Base-by-base conservation (phyloP, 2,797 vertebrate genomes). In the Takifugu rubripes region DNA sequence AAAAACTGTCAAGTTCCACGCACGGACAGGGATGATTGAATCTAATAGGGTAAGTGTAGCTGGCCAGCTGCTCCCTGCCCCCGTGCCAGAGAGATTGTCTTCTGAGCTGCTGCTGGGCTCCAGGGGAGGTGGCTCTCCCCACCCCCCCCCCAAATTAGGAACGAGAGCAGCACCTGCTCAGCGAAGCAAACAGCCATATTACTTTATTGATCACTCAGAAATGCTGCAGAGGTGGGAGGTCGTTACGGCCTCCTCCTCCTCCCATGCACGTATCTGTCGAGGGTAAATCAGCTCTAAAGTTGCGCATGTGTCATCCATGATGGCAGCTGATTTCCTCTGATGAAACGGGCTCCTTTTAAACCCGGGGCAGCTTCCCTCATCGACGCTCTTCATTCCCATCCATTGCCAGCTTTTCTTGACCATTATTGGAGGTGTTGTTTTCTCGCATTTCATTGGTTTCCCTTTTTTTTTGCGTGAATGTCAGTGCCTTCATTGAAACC, bases 1-100 rank as follows among this genome's bases (percentile, higher is more conserved):
- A 93, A 99, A 99, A 98, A 99, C 97, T 0, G 97, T 99, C 85
- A 99, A 99, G 89, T 99, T 99, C 86, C 96, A 99, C 54, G 96
- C 95, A 81, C 93, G 96, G 86, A 97, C 97, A 26, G 97, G 96
- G 83, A 98, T 99, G 95, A 98, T 97, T 62, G 97, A 98, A 77
- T 96, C 95, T 57, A 98, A 96, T 87, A 92, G 97, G 94, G 97
- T 99, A 92, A 96, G 97, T 95, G 79, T 74, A 70, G 75, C 62
- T 47, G 62, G 56, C 76, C 74, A 74, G 77, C 81, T 72, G 78
- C 70, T 78, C 54, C 54, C 59, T 66, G 72, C 63, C 66, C 75
- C 45, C 68, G 66, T 72, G 67, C 75, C 72, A 68, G 56, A 72
- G 69, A 58, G 65, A 48, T 72, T 75, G 66, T 59, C 68, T 68